Conservation (phyloP, 2,888 invertebrate genomes). For the Eupithecia insigniata region DNA sequence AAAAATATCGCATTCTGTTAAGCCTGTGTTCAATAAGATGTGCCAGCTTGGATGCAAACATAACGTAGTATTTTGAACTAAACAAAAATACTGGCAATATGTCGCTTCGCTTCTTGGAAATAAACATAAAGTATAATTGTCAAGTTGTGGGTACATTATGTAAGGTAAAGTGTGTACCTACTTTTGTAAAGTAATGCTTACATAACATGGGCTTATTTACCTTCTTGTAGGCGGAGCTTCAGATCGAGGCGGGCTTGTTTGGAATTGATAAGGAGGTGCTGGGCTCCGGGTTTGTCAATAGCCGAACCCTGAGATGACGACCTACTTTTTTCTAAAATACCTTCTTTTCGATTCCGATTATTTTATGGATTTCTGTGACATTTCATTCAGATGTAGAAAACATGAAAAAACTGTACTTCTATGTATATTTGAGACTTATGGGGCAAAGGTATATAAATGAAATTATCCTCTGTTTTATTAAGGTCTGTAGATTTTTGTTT, state of each 20-base stretch:
- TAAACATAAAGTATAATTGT: background rate
- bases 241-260: constrained; percentile 81
- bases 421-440: background rate
- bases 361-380: background rate
- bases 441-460: background rate
- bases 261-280: constrained; percentile 81
- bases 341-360: background rate
- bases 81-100: background rate
- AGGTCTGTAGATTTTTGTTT: background rate
- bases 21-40: background rate
- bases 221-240: constrained; percentile 79
- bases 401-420: background rate
- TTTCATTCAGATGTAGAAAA: background rate
- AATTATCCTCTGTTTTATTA: background rate
- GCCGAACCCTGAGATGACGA: constrained; percentile 45
- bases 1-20: background rate
- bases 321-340: constrained; percentile 6
- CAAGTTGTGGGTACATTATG: constrained; percentile 21
- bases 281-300: constrained; percentile 74
- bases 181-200: constrained; percentile 71
- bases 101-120: background rate
- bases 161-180: constrained; percentile 61
- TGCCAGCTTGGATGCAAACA: background rate
- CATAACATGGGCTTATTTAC: constrained; percentile 75
- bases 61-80: background rate